These are phyloP conservation scores for Acanthopleura granulata DNA, from an alignment of 2,888 invertebrate species.

Conservation along the genomic window DNA sequence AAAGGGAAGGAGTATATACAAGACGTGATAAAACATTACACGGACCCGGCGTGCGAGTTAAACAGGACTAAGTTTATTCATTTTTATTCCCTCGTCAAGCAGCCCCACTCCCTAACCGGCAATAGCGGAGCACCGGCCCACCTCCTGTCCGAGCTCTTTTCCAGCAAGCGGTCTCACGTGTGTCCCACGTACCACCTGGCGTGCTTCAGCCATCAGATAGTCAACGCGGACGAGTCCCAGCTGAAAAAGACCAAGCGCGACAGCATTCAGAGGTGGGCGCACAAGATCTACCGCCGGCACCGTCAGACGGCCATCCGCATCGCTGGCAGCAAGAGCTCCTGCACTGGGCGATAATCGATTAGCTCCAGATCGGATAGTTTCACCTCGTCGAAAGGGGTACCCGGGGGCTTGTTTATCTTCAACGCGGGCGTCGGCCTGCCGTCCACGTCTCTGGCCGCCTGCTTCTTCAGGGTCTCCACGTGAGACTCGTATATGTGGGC, in stretches of 20 bases:
- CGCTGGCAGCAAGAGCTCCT: neutral
- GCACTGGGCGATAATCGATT: neutral
- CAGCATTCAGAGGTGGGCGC: neutral
- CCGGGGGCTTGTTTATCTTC: neutral
- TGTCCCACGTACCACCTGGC: neutral
- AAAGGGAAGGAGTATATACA: neutral
- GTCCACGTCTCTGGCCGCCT: neutral
- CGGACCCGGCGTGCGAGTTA: neutral
- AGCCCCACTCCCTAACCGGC: neutral
- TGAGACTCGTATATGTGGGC: neutral
- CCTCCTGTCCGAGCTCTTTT: neutral
- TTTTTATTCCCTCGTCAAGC: slow-evolving; percentile 3
- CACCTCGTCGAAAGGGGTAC: neutral
- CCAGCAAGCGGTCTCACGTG: neutral
- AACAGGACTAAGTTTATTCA: neutral
- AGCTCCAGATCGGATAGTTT: neutral
- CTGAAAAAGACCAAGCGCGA: neutral
- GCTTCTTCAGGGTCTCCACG: neutral
- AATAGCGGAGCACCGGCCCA: neutral
- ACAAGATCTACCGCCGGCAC: neutral
- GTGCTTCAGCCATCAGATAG: neutral
- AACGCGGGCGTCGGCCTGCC: neutral
- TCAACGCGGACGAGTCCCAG: neutral
- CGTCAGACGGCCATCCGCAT: neutral
- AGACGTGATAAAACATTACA: neutral